Percentiles rank a stretch among this genome's conserved stretches.
These are phyloP conservation scores for Camponotus fellah DNA, from an alignment of 2,888 invertebrate species.

Conservation along the genomic window DNA sequence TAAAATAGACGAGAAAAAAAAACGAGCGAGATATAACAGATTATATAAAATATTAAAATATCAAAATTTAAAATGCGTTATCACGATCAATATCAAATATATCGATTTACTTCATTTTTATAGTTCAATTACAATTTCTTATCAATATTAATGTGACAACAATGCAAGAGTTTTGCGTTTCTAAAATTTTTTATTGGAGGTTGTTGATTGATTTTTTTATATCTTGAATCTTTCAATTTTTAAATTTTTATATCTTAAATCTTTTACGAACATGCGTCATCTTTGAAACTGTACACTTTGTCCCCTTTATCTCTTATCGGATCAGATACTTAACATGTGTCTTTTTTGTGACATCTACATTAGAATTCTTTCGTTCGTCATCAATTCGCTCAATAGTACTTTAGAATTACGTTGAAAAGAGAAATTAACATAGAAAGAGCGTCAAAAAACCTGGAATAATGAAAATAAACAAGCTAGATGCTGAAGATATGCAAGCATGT, in stretches of 20 bases:
- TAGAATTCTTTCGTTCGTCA: background rate
- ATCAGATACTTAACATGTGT: background rate
- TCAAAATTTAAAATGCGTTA: too few relatives aligned
- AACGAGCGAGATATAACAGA: too few relatives aligned
- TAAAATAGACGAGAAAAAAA: background rate
- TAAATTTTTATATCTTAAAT: background rate
- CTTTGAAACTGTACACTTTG: background rate
- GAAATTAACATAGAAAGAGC: constrained; percentile 4
- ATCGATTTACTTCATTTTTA: background rate
- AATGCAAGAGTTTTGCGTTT: background rate
- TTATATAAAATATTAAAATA: background rate
- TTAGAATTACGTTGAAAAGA: background rate
- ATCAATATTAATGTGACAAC: background rate
- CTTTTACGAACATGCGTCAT: background rate
- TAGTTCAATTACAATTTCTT: background rate
- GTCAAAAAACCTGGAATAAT: background rate
- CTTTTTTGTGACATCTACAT: constrained; percentile 2
- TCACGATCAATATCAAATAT: background rate
- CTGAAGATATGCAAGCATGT: background rate
- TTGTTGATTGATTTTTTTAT: background rate
- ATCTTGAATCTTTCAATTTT: constrained; percentile 4
- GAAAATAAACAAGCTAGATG: background rate
- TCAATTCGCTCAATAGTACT: background rate
- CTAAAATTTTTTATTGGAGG: background rate
- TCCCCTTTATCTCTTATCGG: background rate